These are phyloP conservation scores for Netta rufina DNA, from an alignment of 2,797 vertebrate genomes.

Conservation along the genomic window DNA sequence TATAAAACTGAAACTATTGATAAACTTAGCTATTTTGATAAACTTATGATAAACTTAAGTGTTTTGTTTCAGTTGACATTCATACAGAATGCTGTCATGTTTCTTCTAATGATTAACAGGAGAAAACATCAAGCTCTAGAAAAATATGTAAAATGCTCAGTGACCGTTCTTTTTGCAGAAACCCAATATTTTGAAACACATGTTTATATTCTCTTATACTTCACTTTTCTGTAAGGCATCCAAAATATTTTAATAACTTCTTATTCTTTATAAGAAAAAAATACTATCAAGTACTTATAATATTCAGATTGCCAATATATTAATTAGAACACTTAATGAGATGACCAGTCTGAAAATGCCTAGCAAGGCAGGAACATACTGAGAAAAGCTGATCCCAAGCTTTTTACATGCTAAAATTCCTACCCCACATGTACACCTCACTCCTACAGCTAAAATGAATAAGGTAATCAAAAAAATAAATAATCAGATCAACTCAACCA, in stretches of 20 bases:
- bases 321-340: not conserved
- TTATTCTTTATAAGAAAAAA: not conserved
- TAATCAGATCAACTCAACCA: not conserved
- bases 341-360: not conserved
- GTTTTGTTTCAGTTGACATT: not conserved
- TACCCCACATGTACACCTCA: not conserved
- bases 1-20: not conserved
- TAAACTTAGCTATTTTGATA: not conserved
- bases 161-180: not conserved
- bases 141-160: not conserved
- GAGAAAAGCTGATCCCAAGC: not conserved
- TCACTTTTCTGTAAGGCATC: not conserved
- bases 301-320: not conserved
- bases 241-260: not conserved
- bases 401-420: not conserved
- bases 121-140: not conserved
- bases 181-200: not conserved
- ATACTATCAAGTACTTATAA: not conserved
- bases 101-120: not conserved
- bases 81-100: not conserved
- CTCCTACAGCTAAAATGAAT: not conserved
- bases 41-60: not conserved
- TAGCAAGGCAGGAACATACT: not conserved
- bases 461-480: not conserved
- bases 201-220: not conserved